These are phyloP conservation scores for mouse (Mus musculus) DNA, from an alignment of 2,113 vertebrate species.

Conservation along the genomic window GRCm39 chr10:67922001-67922500, in stretches of 20 bases:
- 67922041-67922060: slow-evolving; percentile 33
- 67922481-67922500: background rate
- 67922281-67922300: background rate
- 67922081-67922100: background rate
- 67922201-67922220: background rate
- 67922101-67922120: background rate
- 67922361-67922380: too few species aligned
- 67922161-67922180: background rate
- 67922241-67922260: too few species aligned
- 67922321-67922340: background rate
- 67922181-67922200: background rate
- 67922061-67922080: background rate
- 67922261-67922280: background rate
- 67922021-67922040: slow-evolving; percentile 12
- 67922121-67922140: slow-evolving; percentile 51
- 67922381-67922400: background rate
- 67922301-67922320: background rate
- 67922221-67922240: background rate
- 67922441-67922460: background rate
- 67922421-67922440: background rate
- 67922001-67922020: background rate
- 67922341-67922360: background rate
- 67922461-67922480: background rate
- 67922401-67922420: too few species aligned
- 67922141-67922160: slow-evolving; percentile 9